Percentiles rank a stretch among this genome's conserved stretches.
These are phyloP conservation scores for Phyllotis vaccarum DNA, from an alignment of 2,797 vertebrate genomes.

Conservation along the genomic window DNA sequence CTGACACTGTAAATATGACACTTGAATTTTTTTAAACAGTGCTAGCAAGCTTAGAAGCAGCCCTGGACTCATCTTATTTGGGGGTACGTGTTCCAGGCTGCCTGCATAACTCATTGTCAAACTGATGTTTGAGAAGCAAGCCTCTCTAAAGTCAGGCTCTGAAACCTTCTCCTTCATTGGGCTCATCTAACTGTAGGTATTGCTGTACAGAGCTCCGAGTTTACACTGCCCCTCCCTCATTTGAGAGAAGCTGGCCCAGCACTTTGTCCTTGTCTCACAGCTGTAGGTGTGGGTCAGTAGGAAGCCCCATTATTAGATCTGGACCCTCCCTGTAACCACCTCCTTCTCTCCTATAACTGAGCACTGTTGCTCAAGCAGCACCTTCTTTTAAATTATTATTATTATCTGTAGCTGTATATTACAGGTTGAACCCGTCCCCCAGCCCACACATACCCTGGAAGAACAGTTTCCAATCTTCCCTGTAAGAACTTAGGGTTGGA, in stretches of 20 bases:
- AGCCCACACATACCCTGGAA: not conserved
- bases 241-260: not conserved
- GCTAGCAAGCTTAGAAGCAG: not conserved
- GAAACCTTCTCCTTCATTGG: no score
- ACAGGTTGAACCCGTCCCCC: no score
- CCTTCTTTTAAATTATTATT: not conserved
- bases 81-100: rapidly evolving
- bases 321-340: not conserved
- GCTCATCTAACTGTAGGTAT: no score
- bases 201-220: rapidly evolving
- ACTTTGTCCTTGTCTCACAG: not conserved
- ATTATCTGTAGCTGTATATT: not conserved
- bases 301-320: not conserved
- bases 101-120: not conserved
- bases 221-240: rapidly evolving
- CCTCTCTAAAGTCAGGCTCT: not conserved
- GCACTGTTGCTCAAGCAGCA: rapidly evolving
- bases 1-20: rapidly evolving
- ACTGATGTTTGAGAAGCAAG: not conserved
- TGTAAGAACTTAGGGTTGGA: not conserved
- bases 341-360: rapidly evolving
- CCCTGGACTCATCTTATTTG: not conserved
- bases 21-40: not conserved
- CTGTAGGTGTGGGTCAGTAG: not conserved
- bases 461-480: not conserved